Evolutionary conservation across 2,113 vertebrate genomes (phyloP), one percentile per base, ranked within the genome.

Genomic region (Carlito syrichta): DNA sequence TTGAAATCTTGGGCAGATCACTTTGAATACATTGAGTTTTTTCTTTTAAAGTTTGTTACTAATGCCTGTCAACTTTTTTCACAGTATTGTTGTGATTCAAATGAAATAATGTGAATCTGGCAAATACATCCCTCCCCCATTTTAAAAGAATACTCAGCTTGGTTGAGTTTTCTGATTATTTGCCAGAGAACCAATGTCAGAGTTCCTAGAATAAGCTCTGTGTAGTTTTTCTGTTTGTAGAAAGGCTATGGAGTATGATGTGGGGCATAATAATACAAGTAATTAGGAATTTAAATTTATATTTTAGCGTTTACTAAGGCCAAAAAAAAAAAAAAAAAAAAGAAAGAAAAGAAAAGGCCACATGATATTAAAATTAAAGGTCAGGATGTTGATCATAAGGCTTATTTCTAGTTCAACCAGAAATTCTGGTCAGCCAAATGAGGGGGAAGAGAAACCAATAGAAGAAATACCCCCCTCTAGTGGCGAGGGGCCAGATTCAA

Each of bases 381-480:
- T 81, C 63, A 77, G 81, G n/a, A 38, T 89, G 66, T 92, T 62
- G n/a, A 83, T 56, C 56, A 86, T 86, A 23, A 93, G 78, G 45
- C 27, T 97, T 84, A 73, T 27, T 93, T 98, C 94, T 96, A 89
- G 92, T 88, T 94, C 58, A 90, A 74, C 77, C 60, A 94, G 91
- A 96, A 96, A 95, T 96, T 97, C 89, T 95, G 86, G 86, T 89
- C 54, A 86, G 68, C 43, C 89, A 52, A 63, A 81, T 79, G 48
- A 89, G 83, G 92, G 90, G 89, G 71, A 95, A 93, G 79, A 91
- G 92, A 97, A 97, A 93, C 96, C 89, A 82, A 11, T 68, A 91
- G 92, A 91, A 96, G 92, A 96, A 98, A 98, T 56, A 97, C 83
- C 89, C 87, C 97, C 97, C 96, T 98, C 97, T 98, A 98, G 97